Base-by-base conservation (phyloP, 2,797 vertebrate species). In the Rhinatrema bivittatum region DNA sequence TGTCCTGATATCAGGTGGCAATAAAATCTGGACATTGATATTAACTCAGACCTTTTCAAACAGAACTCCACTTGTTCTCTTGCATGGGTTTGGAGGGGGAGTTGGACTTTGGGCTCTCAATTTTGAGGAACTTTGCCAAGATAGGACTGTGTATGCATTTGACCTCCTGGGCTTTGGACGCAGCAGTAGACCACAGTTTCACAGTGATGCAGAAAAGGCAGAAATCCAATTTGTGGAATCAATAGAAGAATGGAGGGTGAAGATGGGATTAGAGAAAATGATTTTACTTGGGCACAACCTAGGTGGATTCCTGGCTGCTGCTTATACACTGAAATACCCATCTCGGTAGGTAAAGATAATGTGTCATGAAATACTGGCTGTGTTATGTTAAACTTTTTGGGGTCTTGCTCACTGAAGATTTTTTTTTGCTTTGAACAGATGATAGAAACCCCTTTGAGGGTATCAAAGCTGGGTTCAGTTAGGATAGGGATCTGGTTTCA, bases 101-200 rank as follows among this genome's bases (percentile, higher is more conserved):
- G 79, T 97, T 30, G 94, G 91, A 52, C 83, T 98, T 16, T 98
- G 95, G 95, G 89, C 84, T 36, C 83, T 93, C 52, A 97, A 97
- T 69, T 81, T 95, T 64, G 91, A 87, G 33, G 76, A 81, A 16
- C 81, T 97, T 24, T 87, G 84, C 36, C 81, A 74, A 53, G 56
- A 68, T 32, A 86, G 88, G 28, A 85, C 91, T 1, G 55, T 98
- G 36, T 91, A 90, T 17, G 89, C 93, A 44, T 68, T 94, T 2
- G 95, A 98, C 70, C 72, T 97, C 25, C 67, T 97, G 70, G 94
- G 95, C 36, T 98, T 96, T 47, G 95, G 95, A n/a, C 89, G 78
- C 62, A 98, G 95, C 72, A 93, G 87, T 70, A 80, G 95, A 38
- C 90, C 93, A 4, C 53, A 54, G 20, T 96, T 98, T 64, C 76